phyloP scores from a whole-genome alignment of 2,797 vertebrate species.

The Coluber constrictor region DNA sequence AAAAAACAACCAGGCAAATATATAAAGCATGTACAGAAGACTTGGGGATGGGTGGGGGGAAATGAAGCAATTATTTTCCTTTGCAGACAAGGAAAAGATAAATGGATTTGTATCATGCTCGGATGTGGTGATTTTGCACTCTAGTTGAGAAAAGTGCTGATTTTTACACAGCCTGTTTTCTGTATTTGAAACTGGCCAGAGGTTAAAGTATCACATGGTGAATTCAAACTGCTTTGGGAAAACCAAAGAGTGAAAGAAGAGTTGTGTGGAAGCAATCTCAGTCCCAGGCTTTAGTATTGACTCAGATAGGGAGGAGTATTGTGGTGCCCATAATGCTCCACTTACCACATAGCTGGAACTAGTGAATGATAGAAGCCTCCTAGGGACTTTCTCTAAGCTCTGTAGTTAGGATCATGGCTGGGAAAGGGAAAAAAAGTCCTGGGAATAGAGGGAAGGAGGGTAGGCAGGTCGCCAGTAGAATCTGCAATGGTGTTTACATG shows the following conservation, averaged over 20 bases:
- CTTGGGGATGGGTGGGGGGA: not conserved
- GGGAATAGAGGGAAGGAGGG: not conserved
- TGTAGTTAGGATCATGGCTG: not conserved
- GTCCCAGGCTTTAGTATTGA: not conserved
- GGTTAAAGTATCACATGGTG: not conserved
- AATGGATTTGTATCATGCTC: not conserved
- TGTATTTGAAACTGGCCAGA: not conserved
- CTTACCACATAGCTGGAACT: not conserved
- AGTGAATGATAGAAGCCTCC: not conserved
- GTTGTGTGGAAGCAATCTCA: not conserved
- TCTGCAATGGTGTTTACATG: not conserved
- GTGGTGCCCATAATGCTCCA: not conserved
- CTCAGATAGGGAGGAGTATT: not conserved
- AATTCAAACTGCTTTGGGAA: not conserved
- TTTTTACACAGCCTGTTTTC: not conserved
- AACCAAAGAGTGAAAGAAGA: not conserved
- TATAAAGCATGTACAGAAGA: not conserved
- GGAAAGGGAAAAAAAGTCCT: not conserved
- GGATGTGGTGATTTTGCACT: not conserved
- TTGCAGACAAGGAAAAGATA: not conserved
- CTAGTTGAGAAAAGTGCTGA: not conserved
- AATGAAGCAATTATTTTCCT: not conserved
- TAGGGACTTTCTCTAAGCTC: not conserved
- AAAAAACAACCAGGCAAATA: not conserved
- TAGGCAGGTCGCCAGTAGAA: not conserved